Base-by-base conservation (phyloP, 2,797 vertebrate genomes). In the Eulemur coronatus region DNA sequence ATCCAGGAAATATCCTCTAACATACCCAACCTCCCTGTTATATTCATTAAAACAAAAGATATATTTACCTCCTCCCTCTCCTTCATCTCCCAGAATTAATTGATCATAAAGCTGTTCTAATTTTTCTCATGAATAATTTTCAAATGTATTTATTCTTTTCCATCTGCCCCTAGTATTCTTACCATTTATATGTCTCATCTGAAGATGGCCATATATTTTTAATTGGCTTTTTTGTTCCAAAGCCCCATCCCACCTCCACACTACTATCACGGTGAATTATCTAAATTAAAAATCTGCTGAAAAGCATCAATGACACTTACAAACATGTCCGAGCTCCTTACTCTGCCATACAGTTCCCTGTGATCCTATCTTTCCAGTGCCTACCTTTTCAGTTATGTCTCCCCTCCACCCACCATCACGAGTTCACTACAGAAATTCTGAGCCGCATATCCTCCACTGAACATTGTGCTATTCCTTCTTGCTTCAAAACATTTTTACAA, bases 81-180 rank as follows among this genome's bases (percentile, higher is more conserved):
- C 48, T 15, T 91, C n/a, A 35, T 38, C 9, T 80, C 30, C 38
- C 41, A 81, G 24, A 91, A 78, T 73, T 82, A 90, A 79, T 0
- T 61, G 35, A 79, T 57, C 52, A 52, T 67, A 22, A 70, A 50
- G 0, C 52, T 57, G 17, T 94, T 63, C 5, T 50, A 59, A 69
- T 52, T 87, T 79, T 95, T 72, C 55, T 84, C 69, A 91, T 48
- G 28, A 84, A 67, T 43, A 91, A 91, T 84, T 94, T 94, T 75
- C 72, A 78, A 67, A 87, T 52, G 5, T 41, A 61, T 86, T 89
- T 30, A 46, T 85, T 81, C 55, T 87, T 91, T 81, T 93, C 57
- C 24, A 41, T 59, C 30, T 63, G 26, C 26, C 57, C 2, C 11
- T 33, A 82, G 6, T 78, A 52, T 46, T 65, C 48, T 46, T 89